phyloP scores from a whole-genome alignment of 2,888 invertebrate genomes.

The Orthonychiurus folsomi region DNA sequence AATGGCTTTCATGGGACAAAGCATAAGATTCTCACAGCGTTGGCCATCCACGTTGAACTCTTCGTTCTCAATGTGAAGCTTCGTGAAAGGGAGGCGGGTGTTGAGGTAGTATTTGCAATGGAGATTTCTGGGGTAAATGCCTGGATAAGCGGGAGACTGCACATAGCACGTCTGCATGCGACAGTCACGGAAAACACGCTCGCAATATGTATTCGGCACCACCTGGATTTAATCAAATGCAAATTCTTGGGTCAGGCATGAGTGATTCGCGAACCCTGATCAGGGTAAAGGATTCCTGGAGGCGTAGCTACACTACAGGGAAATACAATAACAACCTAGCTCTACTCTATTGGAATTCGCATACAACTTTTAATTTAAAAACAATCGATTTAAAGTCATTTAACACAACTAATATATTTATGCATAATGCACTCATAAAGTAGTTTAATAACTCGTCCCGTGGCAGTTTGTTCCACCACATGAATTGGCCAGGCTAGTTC shows the following conservation, averaged over 20 bases:
- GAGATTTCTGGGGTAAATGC: conserved; percentile 79
- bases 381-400: too few species aligned
- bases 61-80: conserved; percentile 83
- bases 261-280: too few species aligned
- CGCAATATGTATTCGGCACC: conserved; percentile 63
- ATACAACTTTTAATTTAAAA: too few species aligned
- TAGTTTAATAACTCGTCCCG: too few species aligned
- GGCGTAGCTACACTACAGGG: too few species aligned
- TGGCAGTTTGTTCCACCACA: too few species aligned
- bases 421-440: too few species aligned
- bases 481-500: too few species aligned
- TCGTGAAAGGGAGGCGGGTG: conserved; percentile 78
- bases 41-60: conserved; percentile 91
- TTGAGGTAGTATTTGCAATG: conserved; percentile 85
- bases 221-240: conserved; percentile 45
- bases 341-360: too few species aligned
- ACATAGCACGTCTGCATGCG: conserved; percentile 81
- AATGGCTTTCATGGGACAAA: conserved; percentile 66
- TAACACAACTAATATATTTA: too few species aligned
- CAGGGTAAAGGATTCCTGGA: too few species aligned
- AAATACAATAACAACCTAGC: too few species aligned
- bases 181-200: conserved; percentile 60
- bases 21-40: conserved; percentile 88
- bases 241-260: not conserved
- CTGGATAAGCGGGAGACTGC: conserved; percentile 86